These are phyloP conservation scores for Eurystomus glaucurus DNA, from an alignment of 2,797 vertebrate genomes.

Conservation along the genomic window DNA sequence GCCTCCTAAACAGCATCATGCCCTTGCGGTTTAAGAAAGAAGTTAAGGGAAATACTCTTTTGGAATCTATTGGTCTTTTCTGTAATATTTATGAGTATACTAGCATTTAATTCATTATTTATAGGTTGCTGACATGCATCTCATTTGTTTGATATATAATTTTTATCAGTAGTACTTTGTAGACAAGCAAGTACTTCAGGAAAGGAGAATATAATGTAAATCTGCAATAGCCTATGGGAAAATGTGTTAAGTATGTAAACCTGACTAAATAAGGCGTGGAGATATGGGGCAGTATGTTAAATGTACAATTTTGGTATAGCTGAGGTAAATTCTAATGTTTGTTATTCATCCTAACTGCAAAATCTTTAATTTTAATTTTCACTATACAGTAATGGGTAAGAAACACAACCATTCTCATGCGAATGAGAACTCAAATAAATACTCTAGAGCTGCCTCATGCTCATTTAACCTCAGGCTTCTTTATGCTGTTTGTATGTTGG, in stretches of 20 bases:
- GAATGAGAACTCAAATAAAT: background rate
- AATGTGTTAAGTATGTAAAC: slow-evolving; percentile 33
- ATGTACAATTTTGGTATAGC: background rate
- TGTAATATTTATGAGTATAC: slow-evolving; percentile 78
- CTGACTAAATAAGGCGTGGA: background rate
- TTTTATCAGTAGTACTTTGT: slow-evolving; percentile 71
- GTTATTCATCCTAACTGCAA: slow-evolving; percentile 11
- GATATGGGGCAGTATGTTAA: background rate
- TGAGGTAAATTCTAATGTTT: slow-evolving; percentile 31
- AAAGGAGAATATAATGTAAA: slow-evolving; percentile 35
- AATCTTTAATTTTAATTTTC: slow-evolving; percentile 31
- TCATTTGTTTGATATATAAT: slow-evolving; percentile 74
- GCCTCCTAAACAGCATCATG: slow-evolving; percentile 50
- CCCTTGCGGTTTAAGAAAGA: slow-evolving; percentile 48
- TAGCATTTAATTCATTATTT: slow-evolving; percentile 80
- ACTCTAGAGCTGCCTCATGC: background rate
- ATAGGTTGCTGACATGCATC: slow-evolving; percentile 68
- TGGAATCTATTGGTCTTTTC: slow-evolving; percentile 56
- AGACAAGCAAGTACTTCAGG: slow-evolving; percentile 61
- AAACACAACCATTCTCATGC: background rate
- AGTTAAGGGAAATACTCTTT: slow-evolving; percentile 63
- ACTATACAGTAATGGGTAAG: background rate
- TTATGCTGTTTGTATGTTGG: background rate
- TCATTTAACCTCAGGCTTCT: background rate
- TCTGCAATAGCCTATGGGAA: slow-evolving; percentile 43